phyloP scores from a whole-genome alignment of 2,113 vertebrate species.

The Pholis gunnellus region DNA sequence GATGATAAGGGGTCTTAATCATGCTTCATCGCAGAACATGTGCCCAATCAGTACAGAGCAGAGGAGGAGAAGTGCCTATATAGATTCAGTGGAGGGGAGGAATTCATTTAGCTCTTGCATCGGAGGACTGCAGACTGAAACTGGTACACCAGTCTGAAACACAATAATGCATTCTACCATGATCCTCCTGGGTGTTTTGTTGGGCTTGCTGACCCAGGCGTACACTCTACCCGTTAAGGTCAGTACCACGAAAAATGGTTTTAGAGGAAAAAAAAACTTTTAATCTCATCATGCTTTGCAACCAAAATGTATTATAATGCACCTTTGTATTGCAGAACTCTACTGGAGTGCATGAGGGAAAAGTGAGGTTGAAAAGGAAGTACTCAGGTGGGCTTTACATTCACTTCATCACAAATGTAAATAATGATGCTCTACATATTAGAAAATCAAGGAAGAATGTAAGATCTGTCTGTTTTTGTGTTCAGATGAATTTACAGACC shows the following conservation, averaged over 20 bases:
- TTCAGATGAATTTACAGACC: slow-evolving; percentile 65
- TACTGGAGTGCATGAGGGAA: slow-evolving; percentile 66
- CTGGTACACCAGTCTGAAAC: slow-evolving; percentile 27
- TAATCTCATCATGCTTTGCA: background rate
- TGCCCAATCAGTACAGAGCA: slow-evolving; percentile 67
- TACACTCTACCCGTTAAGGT: slow-evolving; percentile 79
- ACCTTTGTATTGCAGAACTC: slow-evolving; percentile 74
- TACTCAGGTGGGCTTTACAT: slow-evolving; percentile 71
- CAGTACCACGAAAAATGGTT: slow-evolving; percentile 36
- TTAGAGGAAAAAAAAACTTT: background rate
- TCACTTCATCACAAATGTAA: background rate
- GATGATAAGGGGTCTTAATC: slow-evolving; percentile 69
- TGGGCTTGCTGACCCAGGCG: slow-evolving; percentile 62
- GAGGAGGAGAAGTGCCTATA: slow-evolving; percentile 68
- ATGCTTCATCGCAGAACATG: slow-evolving; percentile 61
- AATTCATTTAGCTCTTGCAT: slow-evolving; percentile 40
- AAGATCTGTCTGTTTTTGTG: slow-evolving; percentile 10
- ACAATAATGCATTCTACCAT: slow-evolving; percentile 65
- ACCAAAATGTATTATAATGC: background rate
- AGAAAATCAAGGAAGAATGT: background rate
- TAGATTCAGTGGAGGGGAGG: slow-evolving; percentile 53
- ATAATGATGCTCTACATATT: background rate
- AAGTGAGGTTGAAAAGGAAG: slow-evolving; percentile 74
- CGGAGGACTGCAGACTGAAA: slow-evolving; percentile 35
- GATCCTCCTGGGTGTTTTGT: slow-evolving; percentile 64